Conservation (phyloP, 2,888 invertebrate species). For the Trachelus troglodyta region DNA sequence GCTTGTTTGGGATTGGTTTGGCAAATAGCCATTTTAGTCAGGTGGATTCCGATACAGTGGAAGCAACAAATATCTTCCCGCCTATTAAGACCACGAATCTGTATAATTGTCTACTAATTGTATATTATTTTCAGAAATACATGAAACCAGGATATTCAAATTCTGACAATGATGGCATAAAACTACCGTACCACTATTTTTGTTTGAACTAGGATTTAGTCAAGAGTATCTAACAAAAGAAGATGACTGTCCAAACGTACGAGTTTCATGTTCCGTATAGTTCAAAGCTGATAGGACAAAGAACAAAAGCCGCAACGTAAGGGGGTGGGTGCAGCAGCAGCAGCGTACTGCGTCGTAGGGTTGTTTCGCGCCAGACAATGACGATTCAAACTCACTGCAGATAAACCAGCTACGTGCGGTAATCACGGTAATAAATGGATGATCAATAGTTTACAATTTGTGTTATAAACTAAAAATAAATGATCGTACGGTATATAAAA, state of each 20-base stretch:
- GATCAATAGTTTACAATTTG: background rate
- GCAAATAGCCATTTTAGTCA: slow-evolving; percentile 36
- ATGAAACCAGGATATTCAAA: background rate
- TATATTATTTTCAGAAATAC: background rate
- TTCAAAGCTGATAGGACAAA: background rate
- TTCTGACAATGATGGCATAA: background rate
- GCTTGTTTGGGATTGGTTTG: slow-evolving; percentile 35
- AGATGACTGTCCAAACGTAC: background rate
- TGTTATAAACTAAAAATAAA: background rate
- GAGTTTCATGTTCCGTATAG: background rate
- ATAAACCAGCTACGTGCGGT: background rate
- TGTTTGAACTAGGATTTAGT: background rate
- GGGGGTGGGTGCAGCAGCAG: background rate
- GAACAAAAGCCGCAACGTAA: background rate
- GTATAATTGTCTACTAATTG: background rate
- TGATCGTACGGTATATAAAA: background rate
- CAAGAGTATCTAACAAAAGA: background rate
- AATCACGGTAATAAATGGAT: background rate
- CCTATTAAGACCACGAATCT: background rate
- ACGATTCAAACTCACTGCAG: background rate
- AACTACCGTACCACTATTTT: background rate
- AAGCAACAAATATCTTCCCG: background rate
- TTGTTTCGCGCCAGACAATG: background rate
- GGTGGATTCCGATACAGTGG: slow-evolving; percentile 4
- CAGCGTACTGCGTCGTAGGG: background rate